A percentile compares a stretch with the other conserved stretches of the same genome.
Conservation (phyloP, 1,140 invertebrate species). For the Drosophila takahashii region DNA sequence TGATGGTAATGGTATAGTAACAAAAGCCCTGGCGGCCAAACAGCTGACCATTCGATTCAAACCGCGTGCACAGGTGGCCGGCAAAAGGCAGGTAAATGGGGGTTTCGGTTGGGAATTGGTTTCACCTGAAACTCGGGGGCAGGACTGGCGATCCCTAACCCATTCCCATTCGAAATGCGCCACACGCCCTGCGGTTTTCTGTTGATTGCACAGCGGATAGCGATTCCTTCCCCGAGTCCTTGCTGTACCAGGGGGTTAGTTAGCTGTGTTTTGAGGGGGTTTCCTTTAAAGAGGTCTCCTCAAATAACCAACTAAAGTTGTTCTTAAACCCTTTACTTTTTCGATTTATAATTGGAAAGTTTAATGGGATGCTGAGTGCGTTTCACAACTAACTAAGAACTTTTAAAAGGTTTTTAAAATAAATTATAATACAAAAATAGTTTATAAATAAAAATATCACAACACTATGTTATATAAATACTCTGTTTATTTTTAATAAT, state of each 20-base stretch:
- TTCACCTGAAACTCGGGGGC: background rate
- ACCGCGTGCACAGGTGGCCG: slow-evolving; percentile 30
- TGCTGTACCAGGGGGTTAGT: slow-evolving; percentile 10
- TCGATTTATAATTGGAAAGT: background rate
- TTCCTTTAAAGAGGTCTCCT: slow-evolving; percentile 9
- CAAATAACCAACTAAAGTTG: slow-evolving; percentile 6
- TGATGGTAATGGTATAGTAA: slow-evolving; percentile 35
- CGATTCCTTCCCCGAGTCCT: slow-evolving; percentile 6
- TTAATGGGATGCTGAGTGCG: background rate
- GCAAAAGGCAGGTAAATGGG: background rate
- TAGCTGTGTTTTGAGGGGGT: background rate
- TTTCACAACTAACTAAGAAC: background rate
- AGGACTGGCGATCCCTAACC: background rate
- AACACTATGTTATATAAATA: too few species aligned
- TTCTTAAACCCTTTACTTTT: background rate
- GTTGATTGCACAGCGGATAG: slow-evolving; percentile 57
- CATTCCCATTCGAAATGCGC: slow-evolving; percentile 23
- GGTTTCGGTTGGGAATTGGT: background rate
- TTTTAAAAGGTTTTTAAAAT: too few species aligned
- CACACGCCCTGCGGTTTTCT: slow-evolving; percentile 56
- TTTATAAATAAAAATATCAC: too few species aligned
- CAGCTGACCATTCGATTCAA: slow-evolving; percentile 60
- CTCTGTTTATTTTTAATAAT: too few species aligned
- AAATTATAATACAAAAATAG: too few species aligned
- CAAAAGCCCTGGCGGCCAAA: slow-evolving; percentile 66